Base-by-base conservation (phyloP, 2,797 vertebrate species). In the Cyclura pinguis region DNA sequence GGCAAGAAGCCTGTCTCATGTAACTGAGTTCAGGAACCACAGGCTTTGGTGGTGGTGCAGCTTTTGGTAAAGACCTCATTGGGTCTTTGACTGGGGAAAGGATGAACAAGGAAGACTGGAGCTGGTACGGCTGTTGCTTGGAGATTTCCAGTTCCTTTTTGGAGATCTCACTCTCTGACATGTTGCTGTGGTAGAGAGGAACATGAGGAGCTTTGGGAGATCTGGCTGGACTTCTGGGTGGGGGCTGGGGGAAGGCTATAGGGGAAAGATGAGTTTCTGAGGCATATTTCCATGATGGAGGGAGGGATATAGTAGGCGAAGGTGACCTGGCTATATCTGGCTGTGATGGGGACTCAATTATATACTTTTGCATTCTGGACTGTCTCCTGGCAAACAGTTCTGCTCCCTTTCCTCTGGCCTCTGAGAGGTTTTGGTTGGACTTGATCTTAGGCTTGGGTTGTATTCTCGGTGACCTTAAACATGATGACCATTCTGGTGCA, bases 301-400 rank as follows among this genome's bases (percentile, higher is more conserved):
- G 99, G 95, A 99, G 96, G 89, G 99, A 99, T 97, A 98, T 98
- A 0, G 99, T 99, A 29, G 99, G 99, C 0, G 99, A 99, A 0
- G 98, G 98, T 92, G 98, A 98, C 92, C 99, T 97, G 57, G 97
- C 95, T 91, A 97, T 94, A 1, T 97, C 97, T 0, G 96, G 47
- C 32, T 95, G 92, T 2, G 97, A 96, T 1, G 98, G 96, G 22
- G 97, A 98, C 93, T 99, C 98, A 0, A 99, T 95, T 24, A 99
- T 96, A 0, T 98, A 99, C 91, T 98, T 98, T 96, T 99, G 99
- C 99, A 99, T 99, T 92, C 99, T 98, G 29, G 98, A 98, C 91
- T 99, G 99, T 32, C 99, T 98, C 85, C 98, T 98, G 84, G 98
- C 98, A 3, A 99, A 99, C 80, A 99, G 97, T 97, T 99, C 98